Conservation (phyloP, 2,888 invertebrate genomes). For the Trissolcus japonicus region DNA sequence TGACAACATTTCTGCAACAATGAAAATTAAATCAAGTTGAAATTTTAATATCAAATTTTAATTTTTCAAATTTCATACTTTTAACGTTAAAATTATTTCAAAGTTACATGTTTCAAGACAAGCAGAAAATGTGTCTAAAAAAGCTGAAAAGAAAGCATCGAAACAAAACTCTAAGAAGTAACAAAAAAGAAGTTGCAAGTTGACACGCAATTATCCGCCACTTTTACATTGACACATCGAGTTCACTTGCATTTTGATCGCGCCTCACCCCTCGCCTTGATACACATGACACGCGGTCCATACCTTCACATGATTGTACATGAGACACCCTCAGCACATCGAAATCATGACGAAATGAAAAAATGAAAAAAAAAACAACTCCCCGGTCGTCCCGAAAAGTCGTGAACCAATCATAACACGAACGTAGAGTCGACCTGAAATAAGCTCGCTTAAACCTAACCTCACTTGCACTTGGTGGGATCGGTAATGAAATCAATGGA, state of each 20-base stretch:
- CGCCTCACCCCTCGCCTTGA: conserved; percentile 16
- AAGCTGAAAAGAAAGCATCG: too few species aligned
- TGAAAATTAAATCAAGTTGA: not conserved
- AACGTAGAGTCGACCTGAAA: too few species aligned
- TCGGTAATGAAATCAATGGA: conserved; percentile 3
- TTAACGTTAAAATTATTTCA: too few species aligned
- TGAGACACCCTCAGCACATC: conserved; percentile 1
- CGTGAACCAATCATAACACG: too few species aligned
- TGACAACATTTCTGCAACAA: not conserved
- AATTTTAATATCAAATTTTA: not conserved
- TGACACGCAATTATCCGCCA: conserved; percentile 2
- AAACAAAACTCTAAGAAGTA: not conserved
- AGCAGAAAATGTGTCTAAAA: too few species aligned
- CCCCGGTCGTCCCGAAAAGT: too few species aligned
- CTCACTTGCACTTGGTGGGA: conserved; percentile 5
- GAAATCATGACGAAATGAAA: not conserved
- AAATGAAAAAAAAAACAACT: not conserved
- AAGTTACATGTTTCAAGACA: too few species aligned
- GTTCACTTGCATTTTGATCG: conserved; percentile 8
- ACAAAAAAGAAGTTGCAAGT: not conserved
- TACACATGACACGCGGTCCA: conserved; percentile 32
- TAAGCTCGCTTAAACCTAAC: conserved; percentile 8
- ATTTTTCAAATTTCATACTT: too few species aligned
- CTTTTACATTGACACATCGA: not conserved
- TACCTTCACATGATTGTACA: conserved; percentile 22